A percentile compares a stretch with the other conserved stretches of the same genome.
These are phyloP conservation scores for Clarias pachynema DNA, from an alignment of 2,797 vertebrate genomes.

Conservation along the genomic window DNA sequence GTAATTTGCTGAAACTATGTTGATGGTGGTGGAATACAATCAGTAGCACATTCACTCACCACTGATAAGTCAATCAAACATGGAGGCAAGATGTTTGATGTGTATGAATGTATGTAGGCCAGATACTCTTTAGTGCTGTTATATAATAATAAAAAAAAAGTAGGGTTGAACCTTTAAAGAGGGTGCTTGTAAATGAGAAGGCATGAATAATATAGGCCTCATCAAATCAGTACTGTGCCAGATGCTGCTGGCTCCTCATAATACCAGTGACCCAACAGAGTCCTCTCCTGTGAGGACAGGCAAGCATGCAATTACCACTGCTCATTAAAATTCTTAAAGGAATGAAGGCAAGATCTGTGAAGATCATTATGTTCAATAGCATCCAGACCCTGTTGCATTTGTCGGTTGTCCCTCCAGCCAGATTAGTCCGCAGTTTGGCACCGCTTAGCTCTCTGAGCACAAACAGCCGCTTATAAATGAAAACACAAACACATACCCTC, in stretches of 20 bases:
- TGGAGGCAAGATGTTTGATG: constrained; percentile 54
- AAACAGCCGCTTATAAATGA: constrained; percentile 48
- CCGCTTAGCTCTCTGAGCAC: constrained; percentile 28
- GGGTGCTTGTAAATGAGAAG: constrained; percentile 66
- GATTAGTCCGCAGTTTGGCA: constrained; percentile 49
- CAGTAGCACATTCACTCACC: constrained; percentile 51
- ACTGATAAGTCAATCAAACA: constrained; percentile 49
- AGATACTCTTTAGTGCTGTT: constrained; percentile 46
- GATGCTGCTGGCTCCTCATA: constrained; percentile 68
- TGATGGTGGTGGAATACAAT: constrained; percentile 46
- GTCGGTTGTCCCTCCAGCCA: constrained; percentile 52
- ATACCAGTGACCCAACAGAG: constrained; percentile 51
- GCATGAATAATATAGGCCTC: constrained; percentile 65
- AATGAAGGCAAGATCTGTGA: constrained; percentile 73
- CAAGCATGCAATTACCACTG: constrained; percentile 68
- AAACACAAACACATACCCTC: constrained; percentile 43
- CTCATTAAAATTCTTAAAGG: constrained; percentile 70
- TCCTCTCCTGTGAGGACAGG: constrained; percentile 62
- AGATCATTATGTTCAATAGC: constrained; percentile 70
- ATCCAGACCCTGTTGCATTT: constrained; percentile 63
- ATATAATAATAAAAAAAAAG: not conserved
- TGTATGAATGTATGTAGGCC: constrained; percentile 37
- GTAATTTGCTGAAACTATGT: constrained; percentile 1
- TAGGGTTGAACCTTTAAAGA: constrained; percentile 52
- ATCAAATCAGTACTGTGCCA: constrained; percentile 67